Percentiles rank a stretch among this genome's conserved stretches.
Conservation (phyloP, 2,113 vertebrate genomes). For the Notothenia coriiceps region DNA sequence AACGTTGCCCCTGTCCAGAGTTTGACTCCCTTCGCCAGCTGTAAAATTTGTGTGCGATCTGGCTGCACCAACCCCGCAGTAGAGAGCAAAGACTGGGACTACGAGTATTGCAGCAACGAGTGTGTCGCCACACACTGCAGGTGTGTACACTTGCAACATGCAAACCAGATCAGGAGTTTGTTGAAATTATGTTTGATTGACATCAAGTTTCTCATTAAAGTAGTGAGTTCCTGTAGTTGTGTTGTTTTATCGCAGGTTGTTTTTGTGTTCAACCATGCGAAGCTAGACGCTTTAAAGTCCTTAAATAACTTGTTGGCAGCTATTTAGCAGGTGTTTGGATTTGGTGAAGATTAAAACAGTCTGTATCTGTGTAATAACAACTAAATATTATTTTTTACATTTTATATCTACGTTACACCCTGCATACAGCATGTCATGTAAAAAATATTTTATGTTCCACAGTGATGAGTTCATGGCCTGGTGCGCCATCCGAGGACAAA, state of each 20-base stretch:
- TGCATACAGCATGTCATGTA: background rate
- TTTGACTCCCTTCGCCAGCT: slow-evolving; percentile 65
- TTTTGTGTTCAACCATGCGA: no score
- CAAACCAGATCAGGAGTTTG: background rate
- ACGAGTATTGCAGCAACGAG: slow-evolving; percentile 93
- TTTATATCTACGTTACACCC: background rate
- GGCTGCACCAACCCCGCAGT: slow-evolving; percentile 91
- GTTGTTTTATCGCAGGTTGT: no score
- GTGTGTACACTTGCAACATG: slow-evolving; percentile 62
- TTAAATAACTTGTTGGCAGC: no score
- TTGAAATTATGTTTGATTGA: no score
- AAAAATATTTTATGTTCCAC: background rate
- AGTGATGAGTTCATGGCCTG: slow-evolving; percentile 87
- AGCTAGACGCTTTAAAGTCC: no score
- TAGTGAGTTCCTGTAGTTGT: no score
- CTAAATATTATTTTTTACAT: no score
- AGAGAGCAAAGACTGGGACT: slow-evolving; percentile 92
- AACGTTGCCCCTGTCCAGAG: slow-evolving; percentile 80
- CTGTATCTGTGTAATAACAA: no score
- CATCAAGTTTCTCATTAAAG: no score
- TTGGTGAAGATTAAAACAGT: no score
- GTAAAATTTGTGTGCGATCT: slow-evolving; percentile 87
- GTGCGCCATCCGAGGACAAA: slow-evolving; percentile 84
- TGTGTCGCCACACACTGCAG: slow-evolving; percentile 95
- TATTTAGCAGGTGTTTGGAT: no score